Conservation (phyloP, 2,888 invertebrate species). For the Harmothoe impar region DNA sequence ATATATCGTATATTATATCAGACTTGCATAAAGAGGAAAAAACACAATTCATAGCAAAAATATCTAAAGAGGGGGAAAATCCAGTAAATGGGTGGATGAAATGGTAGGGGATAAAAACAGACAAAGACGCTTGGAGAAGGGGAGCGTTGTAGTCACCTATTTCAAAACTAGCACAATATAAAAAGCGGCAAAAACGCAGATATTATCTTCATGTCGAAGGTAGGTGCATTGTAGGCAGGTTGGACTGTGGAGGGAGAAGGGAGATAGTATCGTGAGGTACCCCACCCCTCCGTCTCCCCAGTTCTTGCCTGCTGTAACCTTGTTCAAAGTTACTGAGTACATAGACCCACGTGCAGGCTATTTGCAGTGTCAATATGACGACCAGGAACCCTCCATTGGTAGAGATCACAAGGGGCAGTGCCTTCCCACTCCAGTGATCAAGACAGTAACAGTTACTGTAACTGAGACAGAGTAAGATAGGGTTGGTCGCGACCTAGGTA, state of each 20-base stretch:
- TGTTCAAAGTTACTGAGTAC: not conserved
- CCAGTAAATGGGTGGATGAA: not conserved
- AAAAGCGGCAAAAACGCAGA: not conserved
- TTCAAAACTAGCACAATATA: not conserved
- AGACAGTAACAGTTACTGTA: no score
- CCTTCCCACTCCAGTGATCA: not conserved
- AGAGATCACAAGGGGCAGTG: not conserved
- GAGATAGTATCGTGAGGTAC: not conserved
- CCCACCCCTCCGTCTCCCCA: not conserved
- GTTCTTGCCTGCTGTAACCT: not conserved
- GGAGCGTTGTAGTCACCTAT: not conserved
- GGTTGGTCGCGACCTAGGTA: no score
- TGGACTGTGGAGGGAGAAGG: not conserved
- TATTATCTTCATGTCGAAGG: not conserved
- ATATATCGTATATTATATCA: not conserved
- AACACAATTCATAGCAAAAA: not conserved
- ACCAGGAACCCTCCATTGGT: not conserved
- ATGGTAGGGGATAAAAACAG: not conserved
- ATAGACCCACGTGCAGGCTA: slow-evolving; percentile 14
- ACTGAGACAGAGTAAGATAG: not conserved
- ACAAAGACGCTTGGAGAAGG: not conserved
- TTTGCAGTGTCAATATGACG: not conserved
- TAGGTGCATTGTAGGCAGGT: slow-evolving; percentile 2
- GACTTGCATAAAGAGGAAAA: not conserved
- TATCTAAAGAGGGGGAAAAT: not conserved